Conservation (phyloP, 1,140 invertebrate species). For the Orussus abietinus region DNA sequence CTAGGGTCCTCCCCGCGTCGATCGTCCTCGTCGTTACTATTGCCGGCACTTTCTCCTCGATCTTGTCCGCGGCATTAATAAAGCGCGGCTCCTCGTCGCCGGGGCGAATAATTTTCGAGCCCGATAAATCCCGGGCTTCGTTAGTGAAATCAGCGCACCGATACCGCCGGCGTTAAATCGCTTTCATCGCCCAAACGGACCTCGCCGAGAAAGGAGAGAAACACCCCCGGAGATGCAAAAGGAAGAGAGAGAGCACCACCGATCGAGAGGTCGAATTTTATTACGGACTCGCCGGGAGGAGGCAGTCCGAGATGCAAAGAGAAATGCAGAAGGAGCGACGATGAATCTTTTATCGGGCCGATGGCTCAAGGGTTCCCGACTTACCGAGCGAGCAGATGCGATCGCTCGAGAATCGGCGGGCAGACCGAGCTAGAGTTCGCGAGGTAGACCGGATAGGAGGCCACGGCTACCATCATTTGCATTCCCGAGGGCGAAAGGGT, state of each 20-base stretch:
- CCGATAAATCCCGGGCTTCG: constrained; percentile 33
- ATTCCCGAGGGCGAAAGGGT: constrained; percentile 24
- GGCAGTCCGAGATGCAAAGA: neutral
- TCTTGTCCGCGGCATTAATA: no score
- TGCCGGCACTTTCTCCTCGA: no score
- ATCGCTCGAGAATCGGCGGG: constrained; percentile 15
- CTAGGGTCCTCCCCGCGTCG: no score
- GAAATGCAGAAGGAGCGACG: neutral
- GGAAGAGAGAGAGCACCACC: neutral
- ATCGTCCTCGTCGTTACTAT: no score
- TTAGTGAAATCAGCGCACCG: constrained; percentile 34
- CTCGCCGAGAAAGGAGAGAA: neutral
- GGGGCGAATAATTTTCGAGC: constrained; percentile 19
- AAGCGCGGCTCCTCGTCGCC: no score
- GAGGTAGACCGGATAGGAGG: constrained; percentile 18
- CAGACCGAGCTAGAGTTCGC: constrained; percentile 23
- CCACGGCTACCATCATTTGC: constrained; percentile 24
- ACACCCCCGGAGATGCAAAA: neutral
- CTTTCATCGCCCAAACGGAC: neutral
- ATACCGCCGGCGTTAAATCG: constrained; percentile 25
- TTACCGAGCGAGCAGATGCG: no score
- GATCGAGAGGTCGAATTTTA: no score
- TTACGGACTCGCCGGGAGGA: neutral
- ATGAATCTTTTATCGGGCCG: neutral
- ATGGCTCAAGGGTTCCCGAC: neutral